Conservation (phyloP, 1,140 invertebrate genomes). For the Armadillidium nasatum region DNA sequence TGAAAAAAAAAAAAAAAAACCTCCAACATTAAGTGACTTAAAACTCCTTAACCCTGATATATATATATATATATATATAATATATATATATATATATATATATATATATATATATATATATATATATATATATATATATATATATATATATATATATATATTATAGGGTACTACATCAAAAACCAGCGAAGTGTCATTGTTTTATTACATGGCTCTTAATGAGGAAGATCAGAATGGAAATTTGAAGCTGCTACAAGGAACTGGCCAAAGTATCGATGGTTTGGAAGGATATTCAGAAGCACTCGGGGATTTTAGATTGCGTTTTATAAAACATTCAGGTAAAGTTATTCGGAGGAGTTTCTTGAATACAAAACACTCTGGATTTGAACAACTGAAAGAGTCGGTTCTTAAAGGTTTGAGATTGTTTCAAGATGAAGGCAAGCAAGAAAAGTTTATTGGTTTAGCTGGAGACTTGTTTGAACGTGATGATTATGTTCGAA, state of each 20-base stretch:
- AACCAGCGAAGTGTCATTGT: constrained; percentile 50
- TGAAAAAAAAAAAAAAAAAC: no score
- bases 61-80: not conserved
- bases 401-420: constrained; percentile 58
- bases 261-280: constrained; percentile 58
- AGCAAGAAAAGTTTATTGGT: constrained; percentile 50
- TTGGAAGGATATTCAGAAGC: constrained; percentile 70
- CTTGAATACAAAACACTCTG: constrained; percentile 64
- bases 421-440: constrained; percentile 50
- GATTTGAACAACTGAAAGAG: constrained; percentile 71
- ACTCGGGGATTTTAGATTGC: constrained; percentile 69
- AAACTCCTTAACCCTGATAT: no score
- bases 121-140: not conserved
- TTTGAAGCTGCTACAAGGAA: constrained; percentile 49
- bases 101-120: not conserved
- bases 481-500: constrained; percentile 45
- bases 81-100: not conserved
- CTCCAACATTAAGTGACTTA: no score
- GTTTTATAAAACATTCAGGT: constrained; percentile 52
- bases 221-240: constrained; percentile 47
- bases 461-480: constrained; percentile 50
- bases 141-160: constrained; percentile 7
- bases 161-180: constrained; percentile 29
- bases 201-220: constrained; percentile 54
- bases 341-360: constrained; percentile 66